Base-by-base conservation (phyloP, 2,888 invertebrate genomes). In the Pseudeuparius sepicola region DNA sequence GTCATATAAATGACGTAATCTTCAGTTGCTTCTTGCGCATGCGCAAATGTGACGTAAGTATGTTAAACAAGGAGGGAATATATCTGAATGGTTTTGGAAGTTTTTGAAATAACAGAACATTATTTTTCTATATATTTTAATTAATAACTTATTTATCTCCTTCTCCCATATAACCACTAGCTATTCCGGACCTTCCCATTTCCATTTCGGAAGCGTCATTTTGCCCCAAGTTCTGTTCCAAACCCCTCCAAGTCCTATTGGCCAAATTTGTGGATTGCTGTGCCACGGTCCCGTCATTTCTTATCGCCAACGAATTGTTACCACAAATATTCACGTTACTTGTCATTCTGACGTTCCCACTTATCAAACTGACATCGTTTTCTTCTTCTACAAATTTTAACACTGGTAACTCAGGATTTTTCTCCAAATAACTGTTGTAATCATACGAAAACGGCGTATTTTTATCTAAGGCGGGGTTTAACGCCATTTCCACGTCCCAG, bases 401-500 rank as follows among this genome's bases (percentile, higher is more conserved):
- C 36, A 41, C 38, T n/a, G 43, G 38, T 4, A 42, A 31, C 17
- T 39, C 40, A 24, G 38, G 7, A 25, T 39, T 29, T 28, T 20
- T 20, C 17, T 33, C 30, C 31, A 89, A 58, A 36, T 89, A 63
- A 44, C 80, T 70, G 49, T 78, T 73, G 52, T 83, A 90, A 55
- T 92, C 74, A 57, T 67, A 78, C 2, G 71, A 50, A 44, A 61
- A 61, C 12, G 47, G 40, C 16, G 45, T 5, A 14, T 35, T 30
- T 10, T 40, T 32, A 9, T 59, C 55, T 50, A 70, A 63, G 2
- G 64, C 60, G 3, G 64, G 64, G 58, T 85, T 86, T 11, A 86
- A 61, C 3, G 85, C 84, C 36, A 82, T 68, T 65, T 97, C 96
- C 13, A 96, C 70, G 63, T 98, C 97, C 60, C 79, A 90, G 0